Conservation (phyloP, 2,888 invertebrate species). For the Smittia aterrima region DNA sequence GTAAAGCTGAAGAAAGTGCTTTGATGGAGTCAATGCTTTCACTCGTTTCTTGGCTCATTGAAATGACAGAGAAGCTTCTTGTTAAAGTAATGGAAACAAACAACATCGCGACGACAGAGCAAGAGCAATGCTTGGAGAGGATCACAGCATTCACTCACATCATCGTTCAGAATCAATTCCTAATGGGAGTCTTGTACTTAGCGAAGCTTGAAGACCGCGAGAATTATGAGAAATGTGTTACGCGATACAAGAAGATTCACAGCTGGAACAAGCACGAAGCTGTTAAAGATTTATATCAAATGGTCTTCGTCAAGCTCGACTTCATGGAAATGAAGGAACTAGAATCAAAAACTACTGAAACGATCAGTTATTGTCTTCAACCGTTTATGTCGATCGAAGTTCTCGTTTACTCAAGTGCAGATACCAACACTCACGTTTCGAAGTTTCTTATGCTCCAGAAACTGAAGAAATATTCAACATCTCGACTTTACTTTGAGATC, state of each 20-base stretch:
- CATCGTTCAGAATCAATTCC: conserved; percentile 69
- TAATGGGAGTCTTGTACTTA: conserved; percentile 77
- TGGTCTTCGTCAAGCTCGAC: conserved; percentile 50
- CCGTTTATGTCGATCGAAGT: conserved; percentile 82
- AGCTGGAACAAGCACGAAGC: conserved; percentile 24
- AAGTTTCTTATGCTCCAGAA: conserved; percentile 82
- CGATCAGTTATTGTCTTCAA: conserved; percentile 72
- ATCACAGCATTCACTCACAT: conserved; percentile 67
- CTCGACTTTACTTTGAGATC: conserved; percentile 83
- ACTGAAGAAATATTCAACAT: conserved; percentile 76
- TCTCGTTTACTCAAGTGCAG: conserved; percentile 78
- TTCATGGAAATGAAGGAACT: conserved; percentile 52
- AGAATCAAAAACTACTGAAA: conserved; percentile 61
- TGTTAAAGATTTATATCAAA: conserved; percentile 46
- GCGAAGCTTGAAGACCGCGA: conserved; percentile 79
- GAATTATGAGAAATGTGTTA: conserved; percentile 63
- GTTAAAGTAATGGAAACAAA: not conserved
- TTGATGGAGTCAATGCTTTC: conserved; percentile 81
- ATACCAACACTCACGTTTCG: conserved; percentile 75
- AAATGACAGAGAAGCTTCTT: conserved; percentile 59
- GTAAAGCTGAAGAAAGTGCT: conserved; percentile 84
- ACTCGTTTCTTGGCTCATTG: conserved; percentile 76
- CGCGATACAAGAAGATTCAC: conserved; percentile 62
- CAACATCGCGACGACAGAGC: conserved; percentile 45
- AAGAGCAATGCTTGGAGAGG: conserved; percentile 66